These are phyloP conservation scores for Harmothoe impar DNA, from an alignment of 2,888 invertebrate genomes.

Conservation along the genomic window DNA sequence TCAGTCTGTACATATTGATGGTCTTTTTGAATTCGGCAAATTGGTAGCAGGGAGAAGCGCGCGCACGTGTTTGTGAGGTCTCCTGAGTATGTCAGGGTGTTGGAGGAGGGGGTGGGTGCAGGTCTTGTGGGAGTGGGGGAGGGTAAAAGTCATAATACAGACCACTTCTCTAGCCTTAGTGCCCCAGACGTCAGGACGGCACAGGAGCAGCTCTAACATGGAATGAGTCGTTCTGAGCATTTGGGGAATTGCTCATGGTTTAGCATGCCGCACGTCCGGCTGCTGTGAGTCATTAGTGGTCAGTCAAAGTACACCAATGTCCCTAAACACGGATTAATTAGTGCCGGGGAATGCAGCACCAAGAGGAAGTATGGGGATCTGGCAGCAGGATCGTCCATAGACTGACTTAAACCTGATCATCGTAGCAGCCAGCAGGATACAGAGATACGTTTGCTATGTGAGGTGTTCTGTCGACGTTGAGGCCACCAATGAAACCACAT, in stretches of 20 bases:
- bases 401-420: too few relatives aligned
- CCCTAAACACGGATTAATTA: neutral
- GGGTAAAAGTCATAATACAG: neutral
- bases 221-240: neutral
- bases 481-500: too few relatives aligned
- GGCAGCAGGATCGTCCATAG: neutral
- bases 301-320: neutral
- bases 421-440: too few relatives aligned
- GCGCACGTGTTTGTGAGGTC: constrained; percentile 4
- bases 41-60: constrained; percentile 8
- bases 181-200: neutral
- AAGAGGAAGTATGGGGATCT: neutral
- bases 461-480: too few relatives aligned
- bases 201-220: neutral
- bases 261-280: neutral
- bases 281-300: neutral
- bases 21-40: constrained; percentile 56
- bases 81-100: neutral
- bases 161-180: constrained; percentile 15
- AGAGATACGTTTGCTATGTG: too few relatives aligned
- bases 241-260: neutral
- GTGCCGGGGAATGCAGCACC: neutral
- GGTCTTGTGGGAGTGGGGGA: neutral
- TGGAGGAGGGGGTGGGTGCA: neutral
- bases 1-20: constrained; percentile 34